Conservation (phyloP, 2,113 vertebrate species). For the Pipra filicauda region DNA sequence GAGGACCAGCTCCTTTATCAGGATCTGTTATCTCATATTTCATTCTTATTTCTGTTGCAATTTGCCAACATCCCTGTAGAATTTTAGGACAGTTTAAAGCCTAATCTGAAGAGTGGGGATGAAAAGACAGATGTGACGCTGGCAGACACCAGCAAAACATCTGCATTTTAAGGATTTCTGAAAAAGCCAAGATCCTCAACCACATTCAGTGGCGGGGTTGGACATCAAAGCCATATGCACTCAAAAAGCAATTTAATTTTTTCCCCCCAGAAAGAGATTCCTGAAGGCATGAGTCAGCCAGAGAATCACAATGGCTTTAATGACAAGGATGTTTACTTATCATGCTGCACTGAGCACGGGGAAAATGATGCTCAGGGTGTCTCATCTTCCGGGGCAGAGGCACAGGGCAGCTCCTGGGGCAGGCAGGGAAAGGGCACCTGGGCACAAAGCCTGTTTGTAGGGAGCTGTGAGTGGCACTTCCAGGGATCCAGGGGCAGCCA, state of each 20-base stretch:
- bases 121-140: background rate
- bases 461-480: background rate
- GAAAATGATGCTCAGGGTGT: background rate
- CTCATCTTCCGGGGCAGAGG: background rate
- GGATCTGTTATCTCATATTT: background rate
- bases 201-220: background rate
- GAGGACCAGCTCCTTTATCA: background rate
- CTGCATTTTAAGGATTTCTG: background rate
- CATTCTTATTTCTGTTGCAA: background rate
- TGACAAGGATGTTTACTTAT: constrained; percentile 45
- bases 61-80: background rate
- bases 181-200: background rate
- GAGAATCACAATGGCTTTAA: constrained; percentile 33
- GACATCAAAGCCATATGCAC: constrained; percentile 35
- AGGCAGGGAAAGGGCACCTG: background rate
- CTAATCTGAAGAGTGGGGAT: background rate
- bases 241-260: constrained; percentile 38
- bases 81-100: background rate
- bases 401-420: background rate
- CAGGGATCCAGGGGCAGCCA: background rate
- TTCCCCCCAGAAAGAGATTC: constrained; percentile 13
- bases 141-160: background rate
- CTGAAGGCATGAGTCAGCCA: constrained; percentile 42
- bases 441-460: background rate
- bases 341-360: background rate